Percentiles rank a stretch among this genome's conserved stretches.
Evolutionary conservation across 2,113 vertebrate genomes (phyloP).

Genomic region (Oreotrochilus melanogaster): DNA sequence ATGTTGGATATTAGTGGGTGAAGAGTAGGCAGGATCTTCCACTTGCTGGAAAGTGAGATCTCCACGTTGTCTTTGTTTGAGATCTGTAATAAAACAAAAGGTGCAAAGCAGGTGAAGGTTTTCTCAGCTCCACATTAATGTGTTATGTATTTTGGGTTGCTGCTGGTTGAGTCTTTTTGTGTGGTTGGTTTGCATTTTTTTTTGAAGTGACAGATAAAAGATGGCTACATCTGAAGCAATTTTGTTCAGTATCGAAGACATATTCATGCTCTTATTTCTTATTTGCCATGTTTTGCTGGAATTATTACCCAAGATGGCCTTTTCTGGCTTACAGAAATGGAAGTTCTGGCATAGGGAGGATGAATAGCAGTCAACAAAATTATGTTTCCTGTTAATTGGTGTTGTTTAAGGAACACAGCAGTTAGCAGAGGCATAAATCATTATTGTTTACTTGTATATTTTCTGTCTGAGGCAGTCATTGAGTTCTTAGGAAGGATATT

Average conservation of each 20-base stretch:
- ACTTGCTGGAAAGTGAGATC: background rate
- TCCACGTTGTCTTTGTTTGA: background rate
- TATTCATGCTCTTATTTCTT: background rate
- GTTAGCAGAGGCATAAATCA: background rate
- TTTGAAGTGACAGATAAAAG: conserved; percentile 51
- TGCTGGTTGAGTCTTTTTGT: background rate
- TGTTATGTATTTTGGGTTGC: background rate
- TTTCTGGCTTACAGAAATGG: background rate
- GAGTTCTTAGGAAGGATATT: background rate
- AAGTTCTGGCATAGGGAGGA: background rate
- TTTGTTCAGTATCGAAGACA: conserved; percentile 16
- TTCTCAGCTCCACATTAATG: background rate
- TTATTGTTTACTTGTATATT: background rate
- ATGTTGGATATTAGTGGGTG: background rate
- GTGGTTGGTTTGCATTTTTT: background rate
- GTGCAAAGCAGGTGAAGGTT: background rate
- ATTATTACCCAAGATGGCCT: background rate
- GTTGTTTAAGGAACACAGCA: background rate
- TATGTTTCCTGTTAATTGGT: background rate
- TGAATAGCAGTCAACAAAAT: background rate
- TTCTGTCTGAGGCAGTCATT: background rate
- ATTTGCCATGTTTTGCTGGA: background rate
- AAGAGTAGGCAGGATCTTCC: background rate
- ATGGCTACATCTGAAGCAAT: conserved; percentile 6
- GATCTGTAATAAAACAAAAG: background rate